phyloP scores from a whole-genome alignment of 2,113 vertebrate species.

The Percopsis transmontana region DNA sequence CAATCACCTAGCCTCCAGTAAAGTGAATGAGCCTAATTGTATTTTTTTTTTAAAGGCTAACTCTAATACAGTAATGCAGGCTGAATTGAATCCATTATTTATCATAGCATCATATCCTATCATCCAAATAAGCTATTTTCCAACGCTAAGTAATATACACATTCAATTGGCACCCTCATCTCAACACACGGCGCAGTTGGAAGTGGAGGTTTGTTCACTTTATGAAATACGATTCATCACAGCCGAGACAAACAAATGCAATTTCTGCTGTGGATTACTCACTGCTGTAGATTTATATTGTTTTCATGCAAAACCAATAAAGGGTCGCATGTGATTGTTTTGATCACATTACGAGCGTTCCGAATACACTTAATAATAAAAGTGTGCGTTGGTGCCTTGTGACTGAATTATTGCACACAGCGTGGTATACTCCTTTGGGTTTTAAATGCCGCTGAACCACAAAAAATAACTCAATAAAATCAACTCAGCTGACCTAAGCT shows the following conservation, averaged over 20 bases:
- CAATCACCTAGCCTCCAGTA: conserved; percentile 22
- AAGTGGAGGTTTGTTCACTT: conserved; percentile 68
- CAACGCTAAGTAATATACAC: conserved; percentile 72
- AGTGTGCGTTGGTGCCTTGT: conserved; percentile 28
- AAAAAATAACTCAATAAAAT: conserved; percentile 26
- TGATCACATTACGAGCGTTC: conserved; percentile 58
- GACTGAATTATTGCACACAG: conserved; percentile 37
- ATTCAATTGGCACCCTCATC: conserved; percentile 60
- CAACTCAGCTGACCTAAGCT: conserved; percentile 4
- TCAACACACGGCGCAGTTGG: conserved; percentile 44
- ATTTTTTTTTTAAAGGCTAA: conserved; percentile 27
- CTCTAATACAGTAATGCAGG: conserved; percentile 67
- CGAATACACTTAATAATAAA: conserved; percentile 58
- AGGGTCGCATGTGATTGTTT: conserved; percentile 56
- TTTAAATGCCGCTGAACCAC: conserved; percentile 10
- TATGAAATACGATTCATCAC: conserved; percentile 80
- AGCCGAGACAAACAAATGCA: conserved; percentile 73
- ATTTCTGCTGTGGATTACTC: conserved; percentile 69
- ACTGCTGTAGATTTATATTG: conserved; percentile 66
- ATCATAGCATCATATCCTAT: conserved; percentile 72
- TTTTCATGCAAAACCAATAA: conserved; percentile 73
- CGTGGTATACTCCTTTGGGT: conserved; percentile 6
- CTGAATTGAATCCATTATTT: conserved; percentile 73
- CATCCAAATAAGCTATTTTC: conserved; percentile 70
- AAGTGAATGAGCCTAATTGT: neutral